Conservation (phyloP, 2,888 invertebrate species). For the Cyrtodaria siliqua region DNA sequence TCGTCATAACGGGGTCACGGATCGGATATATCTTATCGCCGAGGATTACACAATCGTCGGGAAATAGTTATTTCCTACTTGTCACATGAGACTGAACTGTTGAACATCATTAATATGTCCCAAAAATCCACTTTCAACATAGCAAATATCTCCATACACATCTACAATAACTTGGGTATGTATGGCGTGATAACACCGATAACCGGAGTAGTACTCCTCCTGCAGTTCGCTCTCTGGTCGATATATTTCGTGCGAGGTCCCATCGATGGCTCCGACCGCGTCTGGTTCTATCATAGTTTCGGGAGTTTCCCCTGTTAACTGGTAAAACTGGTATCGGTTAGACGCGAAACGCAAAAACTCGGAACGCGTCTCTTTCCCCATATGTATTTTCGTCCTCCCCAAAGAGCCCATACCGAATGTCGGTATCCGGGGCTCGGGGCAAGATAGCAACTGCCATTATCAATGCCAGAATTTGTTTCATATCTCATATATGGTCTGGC, state of each 20-base stretch:
- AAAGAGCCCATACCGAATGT: neutral
- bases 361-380: neutral
- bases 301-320: conserved; percentile 11
- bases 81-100: conserved; percentile 9
- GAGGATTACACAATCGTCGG: neutral
- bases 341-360: neutral
- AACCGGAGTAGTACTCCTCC: conserved; percentile 20
- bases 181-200: conserved; percentile 16
- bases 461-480: too few relatives aligned
- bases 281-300: neutral
- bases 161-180: conserved; percentile 28
- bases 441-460: neutral
- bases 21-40: conserved; percentile 35
- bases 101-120: conserved; percentile 28
- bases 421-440: neutral
- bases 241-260: conserved; percentile 20
- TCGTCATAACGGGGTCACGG: conserved; percentile 18
- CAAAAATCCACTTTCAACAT: conserved; percentile 25
- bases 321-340: conserved; percentile 2
- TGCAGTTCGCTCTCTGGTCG: neutral
- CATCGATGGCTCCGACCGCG: conserved; percentile 30
- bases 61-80: conserved; percentile 18
- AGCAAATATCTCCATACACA: conserved; percentile 1
- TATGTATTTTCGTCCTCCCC: neutral
- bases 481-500: neutral